phyloP scores from a whole-genome alignment of 2,888 invertebrate genomes.

The Desoria tigrina region DNA sequence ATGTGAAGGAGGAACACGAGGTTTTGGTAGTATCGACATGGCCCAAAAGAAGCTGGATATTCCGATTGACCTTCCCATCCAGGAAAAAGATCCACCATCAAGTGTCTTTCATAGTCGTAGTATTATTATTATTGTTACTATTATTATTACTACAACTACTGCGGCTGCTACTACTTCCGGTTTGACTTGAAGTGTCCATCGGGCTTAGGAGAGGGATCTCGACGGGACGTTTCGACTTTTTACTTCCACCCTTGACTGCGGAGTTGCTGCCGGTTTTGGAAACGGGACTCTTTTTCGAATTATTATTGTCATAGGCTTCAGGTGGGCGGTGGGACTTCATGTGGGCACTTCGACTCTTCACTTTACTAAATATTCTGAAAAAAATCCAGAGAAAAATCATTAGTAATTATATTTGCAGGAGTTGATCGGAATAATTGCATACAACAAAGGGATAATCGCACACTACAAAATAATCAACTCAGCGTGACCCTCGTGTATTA shows the following conservation, averaged over 20 bases:
- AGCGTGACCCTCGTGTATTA: too few relatives aligned
- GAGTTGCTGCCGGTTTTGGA: background rate
- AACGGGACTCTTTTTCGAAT: background rate
- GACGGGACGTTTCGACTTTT: background rate
- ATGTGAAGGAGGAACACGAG: too few relatives aligned
- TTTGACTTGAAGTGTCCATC: background rate
- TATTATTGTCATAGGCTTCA: constrained; percentile 10
- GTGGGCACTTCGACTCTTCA: constrained; percentile 98
- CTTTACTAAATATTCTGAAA: constrained; percentile 92
- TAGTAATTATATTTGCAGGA: background rate
- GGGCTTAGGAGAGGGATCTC: too few relatives aligned
- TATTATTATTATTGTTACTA: background rate
- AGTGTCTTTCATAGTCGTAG: constrained; percentile 20
- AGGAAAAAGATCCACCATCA: constrained; percentile 37
- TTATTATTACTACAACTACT: background rate
- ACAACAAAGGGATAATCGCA: too few relatives aligned
- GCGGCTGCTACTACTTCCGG: background rate
- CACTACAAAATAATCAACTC: too few relatives aligned
- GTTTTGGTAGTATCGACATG: constrained; percentile 5
- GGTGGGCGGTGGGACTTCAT: constrained; percentile 97
- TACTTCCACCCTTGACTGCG: too few relatives aligned
- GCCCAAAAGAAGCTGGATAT: constrained; percentile 19
- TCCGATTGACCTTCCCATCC: constrained; percentile 26
- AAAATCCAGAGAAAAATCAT: background rate
- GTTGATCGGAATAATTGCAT: background rate